Base-by-base conservation (phyloP, 2,888 invertebrate genomes). In the Liopterus haemorrhoidalis region DNA sequence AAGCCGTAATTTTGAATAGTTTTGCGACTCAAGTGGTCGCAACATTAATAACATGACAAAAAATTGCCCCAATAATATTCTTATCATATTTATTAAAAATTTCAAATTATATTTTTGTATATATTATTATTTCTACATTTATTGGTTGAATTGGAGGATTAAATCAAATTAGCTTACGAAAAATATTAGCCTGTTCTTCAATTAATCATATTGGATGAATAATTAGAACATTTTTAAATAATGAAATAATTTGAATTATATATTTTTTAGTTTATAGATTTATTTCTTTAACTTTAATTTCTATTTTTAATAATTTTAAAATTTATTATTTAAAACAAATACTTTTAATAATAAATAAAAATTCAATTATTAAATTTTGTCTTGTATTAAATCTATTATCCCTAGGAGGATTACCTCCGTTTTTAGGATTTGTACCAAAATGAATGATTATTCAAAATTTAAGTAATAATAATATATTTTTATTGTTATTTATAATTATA, bases 11-110 rank as follows among this genome's bases (percentile, higher is more conserved):
- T n/a, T n/a, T n/a, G n/a, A n/a, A n/a, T n/a, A n/a, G n/a, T n/a
- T n/a, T n/a, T n/a, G n/a, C n/a, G n/a, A n/a, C n/a, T n/a, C n/a
- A n/a, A n/a, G n/a, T n/a, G n/a, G n/a, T n/a, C n/a, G n/a, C n/a
- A n/a, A n/a, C n/a, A n/a, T 61, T 78, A 69, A 67, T 76, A 67
- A 75, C 75, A 0, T 78, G 76, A 70, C 79, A 79, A 77, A 79
- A 79, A 76, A 72, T 78, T 68, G 70, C 74, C 24, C 78, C 78
- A 2, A 65, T 79, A 68, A 69, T 75, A 63, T 54, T 77, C 58
- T 55, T 75, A 31, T 71, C 70, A 37, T 73, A 72, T 62, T 66
- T 25, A 24, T 24, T 37, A 24, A 37, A 37, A 37, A 21, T 9
- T 37, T 37, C 37, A 22, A 41, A 41, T 33, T 41, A 32, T 41